These are phyloP conservation scores for Leuciscus idus DNA, from an alignment of 2,113 vertebrate genomes.

Conservation along the genomic window DNA sequence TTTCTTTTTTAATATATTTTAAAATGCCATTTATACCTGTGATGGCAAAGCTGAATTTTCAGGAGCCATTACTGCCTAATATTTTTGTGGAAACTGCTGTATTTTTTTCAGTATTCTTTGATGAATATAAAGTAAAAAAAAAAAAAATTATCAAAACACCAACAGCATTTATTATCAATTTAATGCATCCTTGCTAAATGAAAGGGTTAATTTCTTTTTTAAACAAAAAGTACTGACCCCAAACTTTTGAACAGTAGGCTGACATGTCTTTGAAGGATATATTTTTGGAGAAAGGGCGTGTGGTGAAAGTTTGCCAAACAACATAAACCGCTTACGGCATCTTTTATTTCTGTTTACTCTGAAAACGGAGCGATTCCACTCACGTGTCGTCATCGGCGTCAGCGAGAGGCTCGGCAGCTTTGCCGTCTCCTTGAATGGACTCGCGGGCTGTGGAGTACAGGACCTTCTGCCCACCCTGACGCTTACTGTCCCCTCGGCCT, in stretches of 20 bases:
- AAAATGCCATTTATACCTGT: background rate
- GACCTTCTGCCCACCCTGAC: slow-evolving; percentile 85
- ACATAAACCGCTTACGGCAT: background rate
- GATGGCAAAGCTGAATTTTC: background rate
- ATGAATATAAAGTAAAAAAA: background rate
- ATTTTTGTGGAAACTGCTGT: background rate
- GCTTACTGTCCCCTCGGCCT: slow-evolving; percentile 80
- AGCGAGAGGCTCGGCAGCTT: slow-evolving; percentile 76
- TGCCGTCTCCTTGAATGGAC: slow-evolving; percentile 91
- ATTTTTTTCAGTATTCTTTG: background rate
- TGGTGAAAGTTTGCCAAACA: background rate
- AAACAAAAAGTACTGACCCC: background rate
- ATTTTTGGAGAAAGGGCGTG: background rate
- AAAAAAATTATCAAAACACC: background rate
- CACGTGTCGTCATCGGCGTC: slow-evolving; percentile 86
- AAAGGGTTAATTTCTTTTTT: background rate
- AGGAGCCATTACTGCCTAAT: background rate
- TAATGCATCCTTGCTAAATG: background rate
- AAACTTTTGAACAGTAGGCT: background rate
- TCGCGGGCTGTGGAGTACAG: slow-evolving; percentile 96
- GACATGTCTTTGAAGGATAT: background rate
- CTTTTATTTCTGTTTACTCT: background rate
- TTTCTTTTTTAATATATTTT: background rate
- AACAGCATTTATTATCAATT: background rate
- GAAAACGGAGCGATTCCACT: slow-evolving; percentile 62